Evolutionary conservation across 1,140 invertebrate species (phyloP), one percentile per base, ranked within the genome.

Genomic region (Idris sp.): DNA sequence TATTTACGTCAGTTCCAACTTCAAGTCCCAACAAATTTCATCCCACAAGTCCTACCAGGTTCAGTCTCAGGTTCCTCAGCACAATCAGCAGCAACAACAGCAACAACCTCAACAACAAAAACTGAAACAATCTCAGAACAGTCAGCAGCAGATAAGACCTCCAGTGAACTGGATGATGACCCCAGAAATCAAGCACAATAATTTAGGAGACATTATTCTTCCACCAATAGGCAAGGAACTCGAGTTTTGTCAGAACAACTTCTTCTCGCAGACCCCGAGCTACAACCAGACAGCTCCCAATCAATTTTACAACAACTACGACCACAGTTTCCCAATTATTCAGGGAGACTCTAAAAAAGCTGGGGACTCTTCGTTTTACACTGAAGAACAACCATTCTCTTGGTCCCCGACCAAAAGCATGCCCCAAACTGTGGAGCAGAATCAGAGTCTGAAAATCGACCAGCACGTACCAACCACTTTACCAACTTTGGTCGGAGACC

Each of bases 111-210:
- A 48, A 30, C 41, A 46, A 22, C 56, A 54, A 19, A 38, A 62
- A 44, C 44, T 56, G 11, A 49, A 59, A 15, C 75, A 74, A 14
- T 38, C 75, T 1, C 74, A 78, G 30, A 78, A 83, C 28, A 3
- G 48, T 19, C 80, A 77, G 22, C 77, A 81, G n/a, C 81, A 84
- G 40, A 74, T 81, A 2, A 85, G 86, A 61, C 84, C 88, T 1
- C 88, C 89, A 0, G 89, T 91, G 0, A 91, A 91, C 68, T 91
- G 90, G 90, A 91, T 91, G 90, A 91, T 91, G 75, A 89, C 89
- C 0, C 89, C 90, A 1, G 89, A 89, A 58, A 82, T 88, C 1
- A 87, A 86, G 31, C 84, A 87, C 59, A 86, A 84, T 2, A 84
- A 84, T 28, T 82, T 83, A 1, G 41, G 84, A 0, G 86, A 86